Evolutionary conservation across 1,140 invertebrate genomes (phyloP).

Genomic region (Andricus grossulariae): DNA sequence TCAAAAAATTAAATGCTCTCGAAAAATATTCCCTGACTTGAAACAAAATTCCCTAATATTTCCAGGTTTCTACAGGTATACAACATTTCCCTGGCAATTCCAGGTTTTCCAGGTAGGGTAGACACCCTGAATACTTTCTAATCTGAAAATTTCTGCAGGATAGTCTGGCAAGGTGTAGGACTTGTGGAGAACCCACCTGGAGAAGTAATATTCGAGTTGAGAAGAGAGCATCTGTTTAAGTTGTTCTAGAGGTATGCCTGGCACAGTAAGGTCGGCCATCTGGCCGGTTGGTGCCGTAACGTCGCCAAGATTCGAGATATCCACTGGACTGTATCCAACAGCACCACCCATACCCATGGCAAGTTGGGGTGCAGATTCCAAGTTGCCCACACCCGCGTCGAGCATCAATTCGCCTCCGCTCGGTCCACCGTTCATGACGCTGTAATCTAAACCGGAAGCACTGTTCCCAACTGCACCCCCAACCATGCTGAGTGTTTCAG

Average conservation of each 20-base stretch:
- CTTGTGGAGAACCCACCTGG: constrained; percentile 79
- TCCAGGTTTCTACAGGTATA: too few species aligned
- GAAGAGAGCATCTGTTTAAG: constrained; percentile 87
- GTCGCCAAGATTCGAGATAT: constrained; percentile 67
- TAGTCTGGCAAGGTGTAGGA: too few species aligned
- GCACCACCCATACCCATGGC: constrained; percentile 71
- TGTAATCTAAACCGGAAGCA: constrained; percentile 71
- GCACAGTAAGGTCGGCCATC: constrained; percentile 67
- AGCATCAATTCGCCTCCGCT: constrained; percentile 71
- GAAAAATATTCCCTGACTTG: too few species aligned
- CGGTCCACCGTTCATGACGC: constrained; percentile 73
- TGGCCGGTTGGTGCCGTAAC: constrained; percentile 64
- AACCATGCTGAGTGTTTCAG: constrained; percentile 74
- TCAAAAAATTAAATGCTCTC: too few species aligned
- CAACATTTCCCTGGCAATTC: too few species aligned
- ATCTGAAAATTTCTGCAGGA: too few species aligned
- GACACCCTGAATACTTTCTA: too few species aligned
- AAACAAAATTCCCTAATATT: too few species aligned
- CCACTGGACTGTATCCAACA: constrained; percentile 69
- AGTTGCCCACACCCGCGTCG: constrained; percentile 66
- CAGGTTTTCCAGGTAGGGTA: too few species aligned
- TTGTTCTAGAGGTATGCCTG: constrained; percentile 81
- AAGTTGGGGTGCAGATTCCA: constrained; percentile 69
- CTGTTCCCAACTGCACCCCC: constrained; percentile 65
- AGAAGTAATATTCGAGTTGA: constrained; percentile 94